Evolutionary conservation across 2,888 invertebrate genomes (phyloP).

Genomic region (Catotricha subobsoleta): DNA sequence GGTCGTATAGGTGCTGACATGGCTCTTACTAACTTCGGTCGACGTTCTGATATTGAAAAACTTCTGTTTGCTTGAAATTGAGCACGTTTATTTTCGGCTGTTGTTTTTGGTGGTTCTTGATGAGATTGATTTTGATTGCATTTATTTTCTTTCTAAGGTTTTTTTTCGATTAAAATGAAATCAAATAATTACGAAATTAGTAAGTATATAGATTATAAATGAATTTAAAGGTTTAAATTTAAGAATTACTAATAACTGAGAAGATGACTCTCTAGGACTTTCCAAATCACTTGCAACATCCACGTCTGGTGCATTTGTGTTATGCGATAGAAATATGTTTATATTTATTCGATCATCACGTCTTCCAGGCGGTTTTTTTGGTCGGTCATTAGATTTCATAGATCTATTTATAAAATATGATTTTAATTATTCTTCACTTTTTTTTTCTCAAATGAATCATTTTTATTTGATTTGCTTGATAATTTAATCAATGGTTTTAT

Average conservation of each 20-base stretch:
- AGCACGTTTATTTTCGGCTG: constrained; percentile 15
- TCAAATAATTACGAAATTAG: no score
- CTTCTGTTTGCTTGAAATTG: constrained; percentile 15
- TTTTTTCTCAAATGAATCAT: no score
- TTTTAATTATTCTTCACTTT: no score
- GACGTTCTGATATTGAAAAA: constrained; percentile 7
- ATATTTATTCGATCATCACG: constrained; percentile 37
- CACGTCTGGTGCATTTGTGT: constrained; percentile 24
- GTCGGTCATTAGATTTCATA: constrained; percentile 18
- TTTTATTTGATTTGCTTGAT: no score
- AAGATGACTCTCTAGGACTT: not conserved
- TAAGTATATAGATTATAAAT: no score
- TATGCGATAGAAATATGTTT: constrained; percentile 39
- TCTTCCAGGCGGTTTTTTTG: constrained; percentile 32
- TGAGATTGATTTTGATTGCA: not conserved
- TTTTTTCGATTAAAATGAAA: no score
- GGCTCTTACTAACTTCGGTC: constrained; percentile 27
- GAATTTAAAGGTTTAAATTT: no score
- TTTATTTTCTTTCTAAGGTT: not conserved
- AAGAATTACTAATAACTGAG: no score
- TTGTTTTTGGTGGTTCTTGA: not conserved
- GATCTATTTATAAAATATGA: not conserved
- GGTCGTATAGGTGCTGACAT: constrained; percentile 30
- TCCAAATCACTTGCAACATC: constrained; percentile 10
- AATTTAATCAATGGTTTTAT: no score